Evolutionary conservation across 2,888 invertebrate species (phyloP).

Genomic region (Hirtodrosophila trivittata): DNA sequence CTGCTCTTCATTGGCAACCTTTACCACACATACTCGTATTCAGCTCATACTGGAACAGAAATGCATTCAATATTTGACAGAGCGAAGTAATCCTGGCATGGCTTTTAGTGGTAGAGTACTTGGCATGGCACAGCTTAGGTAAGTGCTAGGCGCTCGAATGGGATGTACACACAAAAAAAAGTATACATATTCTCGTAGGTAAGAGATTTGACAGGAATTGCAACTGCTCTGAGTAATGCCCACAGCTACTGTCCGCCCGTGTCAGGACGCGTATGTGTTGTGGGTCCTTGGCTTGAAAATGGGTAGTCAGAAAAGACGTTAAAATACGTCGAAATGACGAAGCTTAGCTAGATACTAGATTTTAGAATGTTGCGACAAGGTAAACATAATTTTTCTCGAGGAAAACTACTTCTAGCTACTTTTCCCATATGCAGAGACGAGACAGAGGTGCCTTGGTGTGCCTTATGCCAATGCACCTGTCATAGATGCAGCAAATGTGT

Average conservation of each 20-base stretch:
- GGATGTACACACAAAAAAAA: conserved; percentile 25
- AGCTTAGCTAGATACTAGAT: conserved; percentile 55
- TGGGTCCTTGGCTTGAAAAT: conserved; percentile 19
- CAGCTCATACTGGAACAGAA: too few species aligned
- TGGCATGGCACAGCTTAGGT: conserved; percentile 14
- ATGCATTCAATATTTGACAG: conserved; percentile 41
- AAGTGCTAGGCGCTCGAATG: conserved; percentile 30
- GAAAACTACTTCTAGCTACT: conserved; percentile 41
- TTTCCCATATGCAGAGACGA: conserved; percentile 1
- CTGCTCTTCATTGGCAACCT: too few species aligned
- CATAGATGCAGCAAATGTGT: conserved; percentile 36
- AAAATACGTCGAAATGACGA: conserved; percentile 39
- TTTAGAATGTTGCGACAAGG: conserved; percentile 53
- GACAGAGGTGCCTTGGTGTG: conserved; percentile 39
- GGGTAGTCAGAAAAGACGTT: conserved; percentile 19
- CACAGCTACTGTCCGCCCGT: too few species aligned
- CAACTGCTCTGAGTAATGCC: conserved; percentile 30
- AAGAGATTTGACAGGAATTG: conserved; percentile 15
- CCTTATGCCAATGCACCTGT: conserved; percentile 47
- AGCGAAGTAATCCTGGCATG: conserved; percentile 36
- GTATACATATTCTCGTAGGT: too few species aligned
- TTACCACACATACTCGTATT: too few species aligned
- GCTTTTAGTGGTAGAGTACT: conserved; percentile 34
- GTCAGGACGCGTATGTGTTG: too few species aligned
- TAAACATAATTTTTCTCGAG: conserved; percentile 70